Evolutionary conservation across 2,888 invertebrate genomes (phyloP).

Genomic region (Phymatocera aterrima): DNA sequence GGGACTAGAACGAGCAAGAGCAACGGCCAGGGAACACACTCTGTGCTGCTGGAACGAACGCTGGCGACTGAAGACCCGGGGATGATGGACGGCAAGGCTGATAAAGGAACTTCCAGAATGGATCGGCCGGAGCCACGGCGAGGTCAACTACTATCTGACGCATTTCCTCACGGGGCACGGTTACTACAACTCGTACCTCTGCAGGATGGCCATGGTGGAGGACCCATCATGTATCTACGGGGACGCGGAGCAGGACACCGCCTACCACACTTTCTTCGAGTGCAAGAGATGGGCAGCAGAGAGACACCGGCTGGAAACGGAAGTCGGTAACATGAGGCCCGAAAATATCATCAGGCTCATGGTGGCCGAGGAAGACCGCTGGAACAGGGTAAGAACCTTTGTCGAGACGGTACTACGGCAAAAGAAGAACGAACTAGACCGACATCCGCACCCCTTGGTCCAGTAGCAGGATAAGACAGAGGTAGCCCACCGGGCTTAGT

Average conservation of each 20-base stretch:
- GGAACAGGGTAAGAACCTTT: neutral
- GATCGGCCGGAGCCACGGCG: slow-evolving; percentile 47
- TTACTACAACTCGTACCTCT: slow-evolving; percentile 47
- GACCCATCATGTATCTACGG: neutral
- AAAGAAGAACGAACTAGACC: neutral
- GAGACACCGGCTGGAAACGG: neutral
- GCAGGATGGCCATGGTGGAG: neutral
- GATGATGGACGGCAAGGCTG: slow-evolving; percentile 46
- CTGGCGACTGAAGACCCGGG: slow-evolving; percentile 46
- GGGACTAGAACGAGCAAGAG: neutral
- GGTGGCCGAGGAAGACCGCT: neutral
- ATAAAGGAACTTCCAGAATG: slow-evolving; percentile 39
- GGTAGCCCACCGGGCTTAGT: neutral
- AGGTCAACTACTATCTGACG: slow-evolving; percentile 47
- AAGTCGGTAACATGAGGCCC: neutral
- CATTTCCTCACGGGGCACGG: slow-evolving; percentile 49
- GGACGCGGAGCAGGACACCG: neutral
- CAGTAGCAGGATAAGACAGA: neutral
- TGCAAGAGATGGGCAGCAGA: neutral
- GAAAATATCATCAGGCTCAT: neutral
- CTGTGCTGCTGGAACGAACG: slow-evolving; percentile 46
- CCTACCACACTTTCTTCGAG: neutral
- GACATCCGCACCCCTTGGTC: neutral
- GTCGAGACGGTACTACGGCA: neutral
- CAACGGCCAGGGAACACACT: slow-evolving; percentile 5